Evolutionary conservation across 2,113 vertebrate species (phyloP).

Genomic region (Cynocephalus volans): DNA sequence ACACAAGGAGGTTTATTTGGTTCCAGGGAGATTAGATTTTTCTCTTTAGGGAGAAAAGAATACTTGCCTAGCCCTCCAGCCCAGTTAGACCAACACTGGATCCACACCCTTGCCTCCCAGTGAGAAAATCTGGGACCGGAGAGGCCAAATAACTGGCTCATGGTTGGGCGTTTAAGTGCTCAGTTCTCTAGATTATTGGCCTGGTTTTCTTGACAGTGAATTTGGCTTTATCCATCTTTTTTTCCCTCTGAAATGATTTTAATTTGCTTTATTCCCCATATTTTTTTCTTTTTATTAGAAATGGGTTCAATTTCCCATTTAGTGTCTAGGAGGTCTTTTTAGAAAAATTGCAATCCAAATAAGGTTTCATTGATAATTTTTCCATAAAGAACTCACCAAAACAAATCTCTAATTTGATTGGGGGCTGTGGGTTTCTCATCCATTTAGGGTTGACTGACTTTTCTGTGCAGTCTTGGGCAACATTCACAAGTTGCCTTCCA

Average conservation of each 20-base stretch:
- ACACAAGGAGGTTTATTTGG: not conserved
- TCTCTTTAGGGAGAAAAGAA: not conserved
- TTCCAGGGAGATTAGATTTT: not conserved
- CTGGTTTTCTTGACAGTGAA: conserved; percentile 31
- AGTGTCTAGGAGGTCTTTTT: not conserved
- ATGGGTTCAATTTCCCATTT: not conserved
- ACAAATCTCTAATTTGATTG: not conserved
- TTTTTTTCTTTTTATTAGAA: not conserved
- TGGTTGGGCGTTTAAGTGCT: not conserved
- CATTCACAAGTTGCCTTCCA: not conserved
- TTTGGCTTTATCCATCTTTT: not conserved
- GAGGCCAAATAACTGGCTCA: conserved; percentile 14
- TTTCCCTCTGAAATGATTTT: not conserved
- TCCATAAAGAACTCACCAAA: not conserved
- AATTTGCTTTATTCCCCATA: not conserved
- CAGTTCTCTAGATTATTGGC: not conserved
- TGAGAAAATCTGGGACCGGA: not conserved
- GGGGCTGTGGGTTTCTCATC: not conserved
- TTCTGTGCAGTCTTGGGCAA: not conserved
- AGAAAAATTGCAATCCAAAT: not conserved
- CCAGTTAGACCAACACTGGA: not conserved
- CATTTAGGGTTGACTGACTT: not conserved
- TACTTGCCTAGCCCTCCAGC: not conserved
- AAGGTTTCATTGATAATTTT: not conserved
- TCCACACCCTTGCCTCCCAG: not conserved